A percentile compares a stretch with the other conserved stretches of the same genome.
These are phyloP conservation scores for Drosophila anomelani DNA, from an alignment of 2,888 invertebrate species.

Conservation along the genomic window DNA sequence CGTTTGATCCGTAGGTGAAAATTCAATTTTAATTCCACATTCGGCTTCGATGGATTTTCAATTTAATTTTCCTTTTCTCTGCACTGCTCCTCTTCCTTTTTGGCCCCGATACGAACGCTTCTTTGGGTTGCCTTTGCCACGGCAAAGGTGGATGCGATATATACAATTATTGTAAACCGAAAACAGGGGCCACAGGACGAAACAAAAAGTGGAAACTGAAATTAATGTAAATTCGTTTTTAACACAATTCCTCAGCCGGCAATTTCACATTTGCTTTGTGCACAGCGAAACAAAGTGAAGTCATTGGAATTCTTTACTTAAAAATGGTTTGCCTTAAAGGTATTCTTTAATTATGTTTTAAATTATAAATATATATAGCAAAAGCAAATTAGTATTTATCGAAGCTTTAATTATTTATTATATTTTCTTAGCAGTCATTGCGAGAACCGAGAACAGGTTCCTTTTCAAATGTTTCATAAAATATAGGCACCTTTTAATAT, in stretches of 20 bases:
- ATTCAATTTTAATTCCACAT: constrained; percentile 56
- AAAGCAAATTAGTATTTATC: no score
- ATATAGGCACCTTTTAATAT: no score
- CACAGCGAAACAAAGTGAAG: constrained; percentile 1
- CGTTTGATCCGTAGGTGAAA: constrained; percentile 42
- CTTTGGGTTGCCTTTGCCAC: constrained; percentile 11
- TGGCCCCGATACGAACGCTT: constrained; percentile 21
- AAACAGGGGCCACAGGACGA: constrained; percentile 36
- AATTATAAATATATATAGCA: no score
- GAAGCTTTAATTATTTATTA: no score
- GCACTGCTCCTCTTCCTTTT: constrained; percentile 18
- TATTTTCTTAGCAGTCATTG: no score
- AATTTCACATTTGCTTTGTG: constrained; percentile 63
- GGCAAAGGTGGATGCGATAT: constrained; percentile 32
- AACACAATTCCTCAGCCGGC: constrained; percentile 64
- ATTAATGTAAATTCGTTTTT: constrained; percentile 75
- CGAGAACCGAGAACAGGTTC: no score
- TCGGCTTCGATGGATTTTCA: constrained; percentile 53
- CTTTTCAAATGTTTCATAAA: no score
- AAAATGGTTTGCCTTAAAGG: not conserved
- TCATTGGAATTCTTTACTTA: not conserved
- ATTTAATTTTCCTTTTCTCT: constrained; percentile 53
- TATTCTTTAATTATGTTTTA: not conserved
- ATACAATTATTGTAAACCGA: constrained; percentile 43
- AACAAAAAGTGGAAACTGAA: constrained; percentile 54